Base-by-base conservation (phyloP, 2,113 vertebrate genomes). In the Camelus bactrianus region DNA sequence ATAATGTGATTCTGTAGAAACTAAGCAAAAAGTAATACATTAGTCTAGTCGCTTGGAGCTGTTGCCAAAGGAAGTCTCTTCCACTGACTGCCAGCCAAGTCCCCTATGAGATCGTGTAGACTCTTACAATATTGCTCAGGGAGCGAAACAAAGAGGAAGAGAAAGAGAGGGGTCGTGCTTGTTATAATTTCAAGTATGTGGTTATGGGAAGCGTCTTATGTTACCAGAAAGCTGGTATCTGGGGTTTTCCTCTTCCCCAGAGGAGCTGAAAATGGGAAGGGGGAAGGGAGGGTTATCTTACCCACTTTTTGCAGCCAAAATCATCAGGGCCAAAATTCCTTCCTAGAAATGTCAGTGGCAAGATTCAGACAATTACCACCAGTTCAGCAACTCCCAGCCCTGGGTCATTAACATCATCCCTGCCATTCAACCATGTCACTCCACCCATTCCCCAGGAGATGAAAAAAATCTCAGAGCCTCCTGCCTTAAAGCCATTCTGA, bases 11-110 rank as follows among this genome's bases (percentile, higher is more conserved):
- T 98, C 98, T 97, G 95, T 94, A 98, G 95, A 98, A 98, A 98
- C 96, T 92, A 98, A 97, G 97, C 96, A 98, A 98, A 98, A 98
- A 98, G 95, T 98, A 98, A 98, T 75, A 98, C 91, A 95, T 83
- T 98, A 56, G 0, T 97, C 97, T 98, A 82, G 98, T 96, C 86
- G 15, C 75, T 97, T 94, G 82, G 95, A 98, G 96, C 94, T 95
- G 97, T 86, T 98, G 98, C 97, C 98, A 98, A 97, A 97, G 94
- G 98, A 98, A 97, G 95, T 97, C 96, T 98, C 98, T 98, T 97
- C 97, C 89, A 97, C 96, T 72, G 93, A 95, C 98, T 98, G 97
- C 97, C 97, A 98, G 95, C 95, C 95, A 94, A 89, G 90, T 98
- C 98, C 94, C 98, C 98, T 76, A 93, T 98, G 98, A 96, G 97